phyloP scores from a whole-genome alignment of 2,797 vertebrate species.

The Sphaeramia orbicularis region DNA sequence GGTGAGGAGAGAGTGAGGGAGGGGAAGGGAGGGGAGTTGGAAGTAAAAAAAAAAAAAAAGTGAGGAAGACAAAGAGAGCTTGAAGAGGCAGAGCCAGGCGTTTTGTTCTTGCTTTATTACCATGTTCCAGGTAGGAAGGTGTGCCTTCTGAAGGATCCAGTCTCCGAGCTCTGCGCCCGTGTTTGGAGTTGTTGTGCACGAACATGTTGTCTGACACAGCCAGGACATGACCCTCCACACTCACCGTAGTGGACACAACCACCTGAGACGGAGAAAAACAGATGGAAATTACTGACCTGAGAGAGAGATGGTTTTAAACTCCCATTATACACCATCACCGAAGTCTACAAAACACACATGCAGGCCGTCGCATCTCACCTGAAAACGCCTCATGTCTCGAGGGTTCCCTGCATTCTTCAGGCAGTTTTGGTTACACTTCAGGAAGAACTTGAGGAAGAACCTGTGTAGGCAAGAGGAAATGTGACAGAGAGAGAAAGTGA shows the following conservation, averaged over 20 bases:
- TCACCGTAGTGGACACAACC: conserved; percentile 96
- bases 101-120: conserved; percentile 79
- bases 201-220: conserved; percentile 98
- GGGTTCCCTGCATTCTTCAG: conserved; percentile 98
- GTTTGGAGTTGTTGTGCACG: conserved; percentile 98
- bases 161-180: conserved; percentile 93
- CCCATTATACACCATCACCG: neutral
- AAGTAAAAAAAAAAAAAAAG: conserved; percentile 43
- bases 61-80: conserved; percentile 58
- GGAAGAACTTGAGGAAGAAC: conserved; percentile 99
- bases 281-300: neutral
- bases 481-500: conserved; percentile 25
- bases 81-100: neutral
- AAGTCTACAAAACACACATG: neutral
- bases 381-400: conserved; percentile 97
- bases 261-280: conserved; percentile 81
- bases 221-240: conserved; percentile 95
- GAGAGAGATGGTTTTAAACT: neutral
- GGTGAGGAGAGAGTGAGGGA: conserved; percentile 11
- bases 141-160: conserved; percentile 97
- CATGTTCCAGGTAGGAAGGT: conserved; percentile 95
- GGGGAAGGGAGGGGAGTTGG: neutral
- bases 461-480: conserved; percentile 76
- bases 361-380: conserved; percentile 82
- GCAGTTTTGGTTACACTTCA: conserved; percentile 99